Conservation (phyloP, 1,140 invertebrate genomes). For the Lepidurus arcticus region DNA sequence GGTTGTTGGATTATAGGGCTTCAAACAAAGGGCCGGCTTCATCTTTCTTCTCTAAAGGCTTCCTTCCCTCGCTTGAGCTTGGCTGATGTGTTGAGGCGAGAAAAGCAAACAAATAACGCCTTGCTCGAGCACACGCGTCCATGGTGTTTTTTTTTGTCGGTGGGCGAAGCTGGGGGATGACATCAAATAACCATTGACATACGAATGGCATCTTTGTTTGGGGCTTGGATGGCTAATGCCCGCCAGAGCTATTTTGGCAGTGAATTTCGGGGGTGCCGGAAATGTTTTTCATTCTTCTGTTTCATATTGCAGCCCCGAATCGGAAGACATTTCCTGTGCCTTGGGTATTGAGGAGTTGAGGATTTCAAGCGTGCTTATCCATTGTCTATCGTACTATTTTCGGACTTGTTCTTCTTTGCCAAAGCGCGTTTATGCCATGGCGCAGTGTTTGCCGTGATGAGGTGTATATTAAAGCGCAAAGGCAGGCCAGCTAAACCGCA, state of each 20-base stretch:
- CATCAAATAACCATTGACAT: slow-evolving; percentile 12
- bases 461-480: background rate
- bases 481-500: background rate
- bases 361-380: too few relatives aligned
- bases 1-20: background rate
- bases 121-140: background rate
- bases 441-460: background rate
- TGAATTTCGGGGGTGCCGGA: background rate
- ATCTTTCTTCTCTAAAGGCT: background rate
- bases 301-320: too few relatives aligned
- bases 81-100: background rate
- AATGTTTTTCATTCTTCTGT: too few relatives aligned
- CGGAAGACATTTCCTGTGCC: too few relatives aligned
- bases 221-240: background rate
- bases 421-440: too few relatives aligned
- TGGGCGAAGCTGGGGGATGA: background rate
- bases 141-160: background rate
- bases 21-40: background rate
- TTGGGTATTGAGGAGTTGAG: too few relatives aligned
- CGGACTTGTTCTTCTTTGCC: too few relatives aligned
- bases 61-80: background rate
- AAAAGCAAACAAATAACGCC: slow-evolving; percentile 4
- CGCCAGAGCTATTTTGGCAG: background rate
- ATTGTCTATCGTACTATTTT: too few relatives aligned
- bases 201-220: background rate